Evolutionary conservation across 37 sponge, comb jelly and placozoan genomes (phyloP), one percentile per base, ranked within the genome.

Genomic region (Geodia barretti): DNA sequence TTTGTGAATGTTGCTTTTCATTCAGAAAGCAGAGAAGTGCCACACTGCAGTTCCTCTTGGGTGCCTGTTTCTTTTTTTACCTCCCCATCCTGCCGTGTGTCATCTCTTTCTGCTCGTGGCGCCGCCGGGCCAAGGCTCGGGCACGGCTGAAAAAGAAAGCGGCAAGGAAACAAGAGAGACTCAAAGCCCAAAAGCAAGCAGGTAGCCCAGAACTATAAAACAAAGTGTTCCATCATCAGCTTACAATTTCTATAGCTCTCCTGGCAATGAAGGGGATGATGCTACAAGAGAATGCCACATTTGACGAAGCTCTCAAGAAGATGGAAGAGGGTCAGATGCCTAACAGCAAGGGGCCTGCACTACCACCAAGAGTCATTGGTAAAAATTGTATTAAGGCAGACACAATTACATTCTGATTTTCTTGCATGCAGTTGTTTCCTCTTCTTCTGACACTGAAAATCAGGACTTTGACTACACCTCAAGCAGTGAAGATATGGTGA

Each of bases 1-100:
- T 7, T 28, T 25, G 30, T 43, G 5, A 68, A 26, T 23, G 24
- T 2, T 1, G 25, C 32, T 4, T 42, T 62, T 25, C 26, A 43
- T 74, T 24, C 64, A 94, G 95, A 61, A 90, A 91, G 76, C 34
- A 62, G 39, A 76, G 80, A 39, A 84, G 62, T 78, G 78, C 83
- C 9, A 90, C 89, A 30, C 31, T 94, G 36, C 88, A 94, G 62
- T 94, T 94, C 71, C 73, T 90, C 23, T 31, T 94, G 64, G 93
- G 93, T 28, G 86, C 71, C 1, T 93, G 90, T 36, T 93, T 93
- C 83, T 93, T 88, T 72, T 74, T 93, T 1, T 93, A 93, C 65
- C 83, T 93, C 14, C 93, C 93, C 19, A 29, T 88, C 54, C 86
- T 93, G 0, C 93, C 93, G 0, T 36, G 81, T 1, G 38, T 93